A percentile compares a stretch with the other conserved stretches of the same genome.
Conservation (phyloP, 1,140 invertebrate genomes). For the Drosophila pachea region DNA sequence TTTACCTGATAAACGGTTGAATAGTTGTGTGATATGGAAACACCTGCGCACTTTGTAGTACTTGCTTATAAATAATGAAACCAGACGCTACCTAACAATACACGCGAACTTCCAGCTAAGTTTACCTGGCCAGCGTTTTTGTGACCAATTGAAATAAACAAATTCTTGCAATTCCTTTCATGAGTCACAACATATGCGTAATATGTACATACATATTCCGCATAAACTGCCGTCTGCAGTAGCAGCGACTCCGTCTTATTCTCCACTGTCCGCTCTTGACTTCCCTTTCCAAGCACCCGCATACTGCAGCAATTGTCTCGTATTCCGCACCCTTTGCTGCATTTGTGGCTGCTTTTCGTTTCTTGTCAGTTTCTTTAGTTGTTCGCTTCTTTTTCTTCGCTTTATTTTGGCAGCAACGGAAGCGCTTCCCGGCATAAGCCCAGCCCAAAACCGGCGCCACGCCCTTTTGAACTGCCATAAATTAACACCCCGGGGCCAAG, state of each 20-base stretch:
- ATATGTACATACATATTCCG: not conserved
- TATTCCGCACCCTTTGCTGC: slow-evolving; percentile 10
- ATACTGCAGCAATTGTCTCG: slow-evolving; percentile 29
- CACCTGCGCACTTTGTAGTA: slow-evolving; percentile 12
- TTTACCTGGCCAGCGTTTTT: not conserved
- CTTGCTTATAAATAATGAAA: slow-evolving; percentile 9
- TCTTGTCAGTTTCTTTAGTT: slow-evolving; percentile 1
- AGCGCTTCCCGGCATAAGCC: slow-evolving; percentile 25
- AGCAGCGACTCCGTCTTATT: not conserved
- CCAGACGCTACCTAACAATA: not conserved
- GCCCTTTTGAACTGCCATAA: slow-evolving; percentile 69
- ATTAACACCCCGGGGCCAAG: slow-evolving; percentile 49
- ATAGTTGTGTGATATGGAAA: slow-evolving; percentile 13
- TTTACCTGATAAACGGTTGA: slow-evolving; percentile 10
- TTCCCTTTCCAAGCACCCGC: slow-evolving; percentile 17
- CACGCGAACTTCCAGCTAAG: not conserved
- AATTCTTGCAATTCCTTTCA: slow-evolving; percentile 13
- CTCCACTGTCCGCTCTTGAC: not conserved
- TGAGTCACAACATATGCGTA: slow-evolving; percentile 8
- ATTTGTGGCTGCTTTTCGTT: not conserved
- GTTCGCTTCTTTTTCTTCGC: slow-evolving; percentile 9
- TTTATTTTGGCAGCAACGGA: slow-evolving; percentile 38
- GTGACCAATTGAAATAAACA: not conserved
- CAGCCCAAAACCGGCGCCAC: slow-evolving; percentile 36
- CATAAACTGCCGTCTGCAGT: not conserved